phyloP scores from a whole-genome alignment of 2,113 vertebrate species.

The Taurulus bubalis region DNA sequence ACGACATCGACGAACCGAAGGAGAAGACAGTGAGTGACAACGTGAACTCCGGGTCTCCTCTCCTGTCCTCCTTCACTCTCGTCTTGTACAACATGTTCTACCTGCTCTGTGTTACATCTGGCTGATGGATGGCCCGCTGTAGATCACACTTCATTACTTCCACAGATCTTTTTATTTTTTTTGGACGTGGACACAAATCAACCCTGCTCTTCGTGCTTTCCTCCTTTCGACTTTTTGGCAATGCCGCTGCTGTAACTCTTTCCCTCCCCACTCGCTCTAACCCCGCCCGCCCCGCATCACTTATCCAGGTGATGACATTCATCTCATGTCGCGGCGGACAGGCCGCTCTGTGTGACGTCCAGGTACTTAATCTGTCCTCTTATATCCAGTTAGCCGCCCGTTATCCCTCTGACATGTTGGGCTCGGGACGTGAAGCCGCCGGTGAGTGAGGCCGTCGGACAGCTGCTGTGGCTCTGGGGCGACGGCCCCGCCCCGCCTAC shows the following conservation, averaged over 20 bases:
- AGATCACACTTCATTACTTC: constrained; percentile 22
- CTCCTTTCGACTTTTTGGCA: not conserved
- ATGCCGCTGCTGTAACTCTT: not conserved
- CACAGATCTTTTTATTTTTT: constrained; percentile 6
- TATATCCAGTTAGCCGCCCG: constrained; percentile 55
- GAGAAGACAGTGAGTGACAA: too few species aligned
- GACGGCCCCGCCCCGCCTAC: constrained; percentile 9
- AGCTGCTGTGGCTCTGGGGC: constrained; percentile 63
- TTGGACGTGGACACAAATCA: not conserved
- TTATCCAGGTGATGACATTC: constrained; percentile 67
- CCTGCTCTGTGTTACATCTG: constrained; percentile 25
- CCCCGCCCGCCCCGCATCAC: not conserved
- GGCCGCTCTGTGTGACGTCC: constrained; percentile 44
- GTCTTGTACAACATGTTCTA: constrained; percentile 19
- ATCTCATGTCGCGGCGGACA: constrained; percentile 40
- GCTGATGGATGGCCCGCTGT: constrained; percentile 20
- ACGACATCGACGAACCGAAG: too few species aligned
- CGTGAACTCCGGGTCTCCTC: too few species aligned
- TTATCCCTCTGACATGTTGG: constrained; percentile 46
- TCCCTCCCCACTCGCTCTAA: constrained; percentile 49
- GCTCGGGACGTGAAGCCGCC: constrained; percentile 50
- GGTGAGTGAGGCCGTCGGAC: constrained; percentile 40
- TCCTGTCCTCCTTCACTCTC: too few species aligned
- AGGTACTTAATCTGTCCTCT: constrained; percentile 63
- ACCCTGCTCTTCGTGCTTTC: constrained; percentile 1